A percentile compares a stretch with the other conserved stretches of the same genome.
Conservation (phyloP, 2,113 vertebrate genomes). For the Neogale vison region DNA sequence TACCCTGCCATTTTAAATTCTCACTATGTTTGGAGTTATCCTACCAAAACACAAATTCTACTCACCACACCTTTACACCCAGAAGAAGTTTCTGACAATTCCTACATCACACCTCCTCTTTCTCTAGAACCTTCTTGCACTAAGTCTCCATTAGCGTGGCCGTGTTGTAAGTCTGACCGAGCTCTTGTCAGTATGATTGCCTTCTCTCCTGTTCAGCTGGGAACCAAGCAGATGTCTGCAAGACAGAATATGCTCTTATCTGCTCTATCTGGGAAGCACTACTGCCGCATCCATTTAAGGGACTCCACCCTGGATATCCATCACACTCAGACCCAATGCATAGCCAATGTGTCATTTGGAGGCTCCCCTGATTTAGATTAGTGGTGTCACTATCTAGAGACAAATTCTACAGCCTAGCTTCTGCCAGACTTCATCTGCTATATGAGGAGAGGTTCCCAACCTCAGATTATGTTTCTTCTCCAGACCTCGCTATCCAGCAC, state of each 20-base stretch:
- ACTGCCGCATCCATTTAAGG: accelerated
- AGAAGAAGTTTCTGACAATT: background rate
- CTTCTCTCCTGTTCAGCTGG: background rate
- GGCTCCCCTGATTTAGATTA: background rate
- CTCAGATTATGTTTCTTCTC: background rate
- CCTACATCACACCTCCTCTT: accelerated
- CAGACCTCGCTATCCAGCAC: background rate
- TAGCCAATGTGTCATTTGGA: background rate
- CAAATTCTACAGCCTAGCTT: background rate
- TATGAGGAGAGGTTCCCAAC: background rate
- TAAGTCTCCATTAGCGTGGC: background rate
- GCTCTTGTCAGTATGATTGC: accelerated
- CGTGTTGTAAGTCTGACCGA: background rate
- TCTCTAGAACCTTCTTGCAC: background rate
- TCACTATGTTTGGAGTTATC: background rate
- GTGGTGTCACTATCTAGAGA: background rate
- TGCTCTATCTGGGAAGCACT: no score
- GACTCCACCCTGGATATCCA: background rate
- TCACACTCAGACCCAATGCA: background rate
- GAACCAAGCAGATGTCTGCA: no score
- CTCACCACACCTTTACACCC: background rate
- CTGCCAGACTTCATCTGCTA: no score
- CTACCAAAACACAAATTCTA: background rate
- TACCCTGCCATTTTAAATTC: background rate
- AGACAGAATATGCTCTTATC: accelerated